phyloP scores from a whole-genome alignment of 2,797 vertebrate species.

The Balearica regulorum region DNA sequence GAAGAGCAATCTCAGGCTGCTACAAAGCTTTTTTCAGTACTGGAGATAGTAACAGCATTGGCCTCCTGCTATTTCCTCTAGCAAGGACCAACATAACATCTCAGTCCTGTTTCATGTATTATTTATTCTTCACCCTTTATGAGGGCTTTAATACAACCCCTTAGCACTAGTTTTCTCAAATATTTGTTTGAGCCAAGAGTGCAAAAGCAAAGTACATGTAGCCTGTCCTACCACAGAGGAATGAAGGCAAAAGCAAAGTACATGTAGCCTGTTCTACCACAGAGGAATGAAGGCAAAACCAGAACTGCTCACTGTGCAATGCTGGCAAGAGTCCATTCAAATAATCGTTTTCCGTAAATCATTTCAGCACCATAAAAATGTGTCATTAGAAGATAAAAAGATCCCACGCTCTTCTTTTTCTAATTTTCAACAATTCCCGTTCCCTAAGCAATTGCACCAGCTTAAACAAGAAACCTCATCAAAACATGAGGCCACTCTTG shows the following conservation, averaged over 20 bases:
- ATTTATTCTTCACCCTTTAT: neutral
- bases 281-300: neutral
- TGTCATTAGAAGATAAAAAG: neutral
- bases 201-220: neutral
- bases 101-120: neutral
- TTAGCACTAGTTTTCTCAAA: neutral
- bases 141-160: neutral
- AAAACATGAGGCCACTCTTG: slow-evolving; percentile 13
- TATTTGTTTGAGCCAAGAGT: neutral
- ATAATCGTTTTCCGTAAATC: neutral
- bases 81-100: neutral
- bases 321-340: neutral
- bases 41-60: neutral
- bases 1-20: neutral
- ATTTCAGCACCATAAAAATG: neutral
- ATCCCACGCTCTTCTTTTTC: neutral
- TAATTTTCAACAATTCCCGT: neutral
- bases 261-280: neutral
- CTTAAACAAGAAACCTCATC: slow-evolving; percentile 10
- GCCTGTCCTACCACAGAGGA: neutral
- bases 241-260: neutral
- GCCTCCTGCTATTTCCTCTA: neutral
- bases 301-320: neutral
- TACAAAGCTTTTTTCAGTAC: neutral
- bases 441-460: neutral